Conservation (phyloP, 1,140 invertebrate genomes). For the Drosophila melanica region DNA sequence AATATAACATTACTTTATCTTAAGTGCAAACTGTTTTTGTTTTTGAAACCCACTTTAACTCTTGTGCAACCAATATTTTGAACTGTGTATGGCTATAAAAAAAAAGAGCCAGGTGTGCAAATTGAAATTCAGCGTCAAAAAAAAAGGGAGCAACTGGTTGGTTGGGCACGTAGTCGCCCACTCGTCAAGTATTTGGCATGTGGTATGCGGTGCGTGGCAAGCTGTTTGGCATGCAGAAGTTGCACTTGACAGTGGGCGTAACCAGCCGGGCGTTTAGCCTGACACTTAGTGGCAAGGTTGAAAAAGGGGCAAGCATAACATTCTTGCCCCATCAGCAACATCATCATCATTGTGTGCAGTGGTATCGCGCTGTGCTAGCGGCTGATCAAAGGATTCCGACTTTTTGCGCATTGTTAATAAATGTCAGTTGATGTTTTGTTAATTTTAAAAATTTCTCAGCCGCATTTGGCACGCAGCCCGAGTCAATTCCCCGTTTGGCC, state of each 20-base stretch:
- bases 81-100: not conserved
- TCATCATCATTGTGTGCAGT: not conserved
- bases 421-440: slow-evolving; percentile 63
- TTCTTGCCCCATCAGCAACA: not conserved
- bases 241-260: slow-evolving; percentile 45
- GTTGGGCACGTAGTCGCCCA: slow-evolving; percentile 17
- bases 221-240: slow-evolving; percentile 55
- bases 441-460: slow-evolving; percentile 60
- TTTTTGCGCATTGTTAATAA: slow-evolving; percentile 53
- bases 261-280: not conserved
- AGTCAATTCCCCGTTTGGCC: slow-evolving; percentile 20
- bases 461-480: not conserved
- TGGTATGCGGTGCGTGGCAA: slow-evolving; percentile 10
- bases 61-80: not conserved
- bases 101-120: slow-evolving; percentile 1
- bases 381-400: slow-evolving; percentile 62
- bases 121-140: slow-evolving; percentile 46
- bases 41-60: not conserved
- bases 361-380: slow-evolving; percentile 29
- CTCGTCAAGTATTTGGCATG: slow-evolving; percentile 6
- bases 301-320: not conserved
- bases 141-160: slow-evolving; percentile 40
- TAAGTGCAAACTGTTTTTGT: not conserved
- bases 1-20: too few species aligned
- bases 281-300: not conserved